phyloP scores from a whole-genome alignment of 2,113 vertebrate genomes.

The Rhipidura dahli region DNA sequence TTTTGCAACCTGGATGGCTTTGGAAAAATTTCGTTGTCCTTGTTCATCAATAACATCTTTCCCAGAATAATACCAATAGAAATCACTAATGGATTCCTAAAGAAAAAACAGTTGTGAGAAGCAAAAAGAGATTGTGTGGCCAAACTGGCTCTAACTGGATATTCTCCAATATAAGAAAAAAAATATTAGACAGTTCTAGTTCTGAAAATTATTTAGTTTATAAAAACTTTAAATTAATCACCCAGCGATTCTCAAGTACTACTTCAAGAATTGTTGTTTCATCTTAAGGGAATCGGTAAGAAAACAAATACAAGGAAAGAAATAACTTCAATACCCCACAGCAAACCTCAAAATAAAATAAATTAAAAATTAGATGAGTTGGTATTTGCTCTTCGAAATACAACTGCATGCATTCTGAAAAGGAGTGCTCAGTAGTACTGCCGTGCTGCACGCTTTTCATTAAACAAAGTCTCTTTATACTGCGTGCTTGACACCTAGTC shows the following conservation, averaged over 20 bases:
- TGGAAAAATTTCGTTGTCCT: slow-evolving; percentile 96
- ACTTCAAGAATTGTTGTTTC: not conserved
- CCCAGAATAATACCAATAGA: slow-evolving; percentile 98
- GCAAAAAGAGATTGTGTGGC: not conserved
- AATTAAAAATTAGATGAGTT: not conserved
- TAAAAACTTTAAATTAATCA: not conserved
- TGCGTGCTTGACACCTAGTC: not conserved
- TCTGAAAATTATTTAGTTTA: not conserved
- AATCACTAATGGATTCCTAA: slow-evolving; percentile 97
- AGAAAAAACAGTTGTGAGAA: not conserved
- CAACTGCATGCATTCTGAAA: not conserved
- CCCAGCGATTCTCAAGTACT: fast-evolving
- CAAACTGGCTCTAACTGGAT: not conserved
- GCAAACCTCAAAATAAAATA: not conserved
- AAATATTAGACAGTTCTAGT: not conserved
- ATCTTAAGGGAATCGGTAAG: not conserved
- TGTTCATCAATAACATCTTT: slow-evolving; percentile 97
- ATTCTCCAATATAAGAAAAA: not conserved
- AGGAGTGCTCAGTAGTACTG: not conserved
- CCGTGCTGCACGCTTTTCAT: not conserved
- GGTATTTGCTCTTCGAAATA: not conserved
- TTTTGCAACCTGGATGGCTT: slow-evolving; percentile 96
- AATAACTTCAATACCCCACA: not conserved
- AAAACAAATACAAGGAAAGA: not conserved
- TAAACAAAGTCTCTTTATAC: not conserved